Evolutionary conservation across 1,140 invertebrate species (phyloP).

Genomic region (Hycleus phaleratus): DNA sequence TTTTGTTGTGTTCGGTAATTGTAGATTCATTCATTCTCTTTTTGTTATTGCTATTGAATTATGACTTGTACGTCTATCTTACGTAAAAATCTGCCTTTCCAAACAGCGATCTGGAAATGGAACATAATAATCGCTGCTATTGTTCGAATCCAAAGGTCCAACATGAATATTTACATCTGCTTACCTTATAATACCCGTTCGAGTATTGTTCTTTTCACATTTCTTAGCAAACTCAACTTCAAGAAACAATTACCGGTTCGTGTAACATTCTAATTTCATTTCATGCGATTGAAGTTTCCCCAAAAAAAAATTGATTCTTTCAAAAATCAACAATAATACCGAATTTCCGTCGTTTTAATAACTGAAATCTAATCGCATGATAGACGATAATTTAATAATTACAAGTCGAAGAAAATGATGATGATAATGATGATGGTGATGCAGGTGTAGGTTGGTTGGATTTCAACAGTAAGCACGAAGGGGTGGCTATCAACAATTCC

Average conservation of each 20-base stretch:
- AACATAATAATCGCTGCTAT: constrained; percentile 10
- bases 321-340: no score
- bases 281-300: no score
- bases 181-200: constrained; percentile 7
- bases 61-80: constrained; percentile 1
- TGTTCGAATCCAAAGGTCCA: neutral
- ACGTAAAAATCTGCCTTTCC: constrained; percentile 9
- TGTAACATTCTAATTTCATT: no score
- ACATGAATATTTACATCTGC: constrained; percentile 17
- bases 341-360: no score
- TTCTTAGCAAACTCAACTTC: constrained; percentile 6
- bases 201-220: constrained; percentile 10
- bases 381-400: constrained; percentile 14
- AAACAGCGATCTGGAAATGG: constrained; percentile 6
- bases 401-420: neutral
- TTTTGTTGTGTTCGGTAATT: no score
- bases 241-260: neutral
- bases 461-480: no score
- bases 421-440: neutral
- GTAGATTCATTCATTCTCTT: no score
- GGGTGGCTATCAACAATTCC: no score
- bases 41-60: constrained; percentile 7
- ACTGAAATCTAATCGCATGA: constrained; percentile 2
- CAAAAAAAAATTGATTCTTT: no score
- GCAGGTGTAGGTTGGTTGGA: constrained; percentile 9